Evolutionary conservation across 1,140 invertebrate species (phyloP).

Genomic region (Micrasema longulum): DNA sequence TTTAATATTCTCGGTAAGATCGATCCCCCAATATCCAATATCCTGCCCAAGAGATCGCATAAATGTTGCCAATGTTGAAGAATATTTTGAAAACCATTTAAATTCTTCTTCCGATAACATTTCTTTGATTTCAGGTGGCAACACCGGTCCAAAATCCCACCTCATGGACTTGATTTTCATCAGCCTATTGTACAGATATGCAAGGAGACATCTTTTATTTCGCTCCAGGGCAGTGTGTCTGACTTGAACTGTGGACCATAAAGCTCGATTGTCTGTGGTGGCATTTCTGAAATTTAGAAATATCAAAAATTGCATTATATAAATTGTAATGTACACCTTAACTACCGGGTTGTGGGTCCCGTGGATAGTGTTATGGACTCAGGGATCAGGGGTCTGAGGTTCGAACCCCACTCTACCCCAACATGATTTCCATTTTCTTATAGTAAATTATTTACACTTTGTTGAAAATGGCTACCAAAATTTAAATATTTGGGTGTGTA

Average conservation of each 20-base stretch:
- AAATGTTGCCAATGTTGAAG: conserved; percentile 86
- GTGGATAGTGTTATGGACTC: too few species aligned
- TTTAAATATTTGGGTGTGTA: too few species aligned
- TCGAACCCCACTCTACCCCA: too few species aligned
- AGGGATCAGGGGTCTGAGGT: too few species aligned
- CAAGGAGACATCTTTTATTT: conserved; percentile 90
- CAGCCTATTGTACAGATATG: conserved; percentile 90
- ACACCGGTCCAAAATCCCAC: conserved; percentile 93
- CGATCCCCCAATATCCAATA: conserved; percentile 78
- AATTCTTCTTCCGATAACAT: conserved; percentile 86
- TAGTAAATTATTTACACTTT: too few species aligned
- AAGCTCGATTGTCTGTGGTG: conserved; percentile 60
- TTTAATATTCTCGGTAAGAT: conserved; percentile 88
- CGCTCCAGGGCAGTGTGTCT: conserved; percentile 87
- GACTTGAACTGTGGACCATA: conserved; percentile 79
- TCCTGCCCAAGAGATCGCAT: conserved; percentile 81
- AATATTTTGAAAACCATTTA: conserved; percentile 91
- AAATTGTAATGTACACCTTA: too few species aligned
- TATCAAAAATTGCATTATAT: too few species aligned
- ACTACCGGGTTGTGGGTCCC: too few species aligned
- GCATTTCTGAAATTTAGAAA: conserved; percentile 53
- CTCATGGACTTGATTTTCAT: conserved; percentile 83
- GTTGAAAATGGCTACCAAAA: too few species aligned
- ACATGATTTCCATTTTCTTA: too few species aligned
- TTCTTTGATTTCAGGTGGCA: conserved; percentile 86